Evolutionary conservation across 1,140 invertebrate species (phyloP), one percentile per base, ranked within the genome.

Genomic region (Maniola jurtina): DNA sequence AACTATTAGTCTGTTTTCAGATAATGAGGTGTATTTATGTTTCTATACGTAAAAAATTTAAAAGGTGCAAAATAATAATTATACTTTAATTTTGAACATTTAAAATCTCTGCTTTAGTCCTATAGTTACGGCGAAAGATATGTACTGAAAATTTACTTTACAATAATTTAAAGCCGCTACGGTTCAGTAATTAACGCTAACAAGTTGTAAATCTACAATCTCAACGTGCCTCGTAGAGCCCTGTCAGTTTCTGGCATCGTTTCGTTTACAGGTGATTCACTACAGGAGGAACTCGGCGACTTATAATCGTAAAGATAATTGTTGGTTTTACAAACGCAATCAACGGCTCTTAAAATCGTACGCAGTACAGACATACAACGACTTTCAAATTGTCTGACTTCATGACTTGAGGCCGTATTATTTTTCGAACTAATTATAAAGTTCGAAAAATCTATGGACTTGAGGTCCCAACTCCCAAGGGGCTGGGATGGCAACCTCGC

Each of bases 231-330:
- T 75, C 59, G 64, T 72, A 70, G 60, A 71, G 38, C 54, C 52
- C 15, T 47, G 59, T 52, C 52, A 55, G 45, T 67, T 66, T 55
- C 48, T 57, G 59, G 7, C 52, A 62, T 56, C 69, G 73, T 81
- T 81, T 87, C 80, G 81, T 84, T 84, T 84, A 70, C 66, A 55
- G 38, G 77, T 84, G 79, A 85, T 88, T 81, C 80, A 83, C 83
- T 75, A 63, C 65, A 61, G 68, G 73, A 75, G 70, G 76, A 79
- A 79, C 76, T 76, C 72, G 72, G 75, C 70, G 70, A 61, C 78
- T 71, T 84, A 84, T 84, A 80, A 79, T 77, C 68, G 76, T 80
- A 72, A 77, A 82, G 77, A 84, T 88, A 84, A 88, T 86, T 80
- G 80, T 84, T 81, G 82, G 83, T 82, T 84, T 78, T 81, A 85